Percentiles rank a stretch among this genome's conserved stretches.
Evolutionary conservation across 2,888 invertebrate genomes (phyloP).

Genomic region (Lasioglossum leucozonium): DNA sequence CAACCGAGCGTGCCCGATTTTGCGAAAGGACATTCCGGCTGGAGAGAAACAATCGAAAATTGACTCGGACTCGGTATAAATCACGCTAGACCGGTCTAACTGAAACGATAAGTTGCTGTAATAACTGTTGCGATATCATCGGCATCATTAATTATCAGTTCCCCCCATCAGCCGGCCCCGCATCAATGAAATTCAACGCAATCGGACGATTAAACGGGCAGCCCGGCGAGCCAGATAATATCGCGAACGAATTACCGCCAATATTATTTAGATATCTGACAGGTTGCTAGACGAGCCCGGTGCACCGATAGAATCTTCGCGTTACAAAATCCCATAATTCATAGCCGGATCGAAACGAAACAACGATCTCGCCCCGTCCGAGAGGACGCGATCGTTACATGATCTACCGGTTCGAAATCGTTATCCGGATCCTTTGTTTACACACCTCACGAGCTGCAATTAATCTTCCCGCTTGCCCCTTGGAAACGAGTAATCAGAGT

Average conservation of each 20-base stretch:
- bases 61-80: background rate
- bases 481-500: background rate
- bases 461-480: background rate
- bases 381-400: background rate
- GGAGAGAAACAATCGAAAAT: background rate
- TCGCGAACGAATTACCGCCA: constrained; percentile 52
- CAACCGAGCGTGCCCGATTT: background rate
- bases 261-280: constrained; percentile 58
- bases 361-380: background rate
- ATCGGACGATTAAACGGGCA: constrained; percentile 47
- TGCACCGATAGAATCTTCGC: constrained; percentile 37
- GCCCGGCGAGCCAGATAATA: constrained; percentile 39
- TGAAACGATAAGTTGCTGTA: constrained; percentile 45
- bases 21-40: background rate
- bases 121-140: constrained; percentile 52
- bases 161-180: constrained; percentile 40
- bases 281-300: constrained; percentile 33
- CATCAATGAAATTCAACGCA: constrained; percentile 58
- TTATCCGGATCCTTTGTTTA: constrained; percentile 7
- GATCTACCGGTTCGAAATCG: background rate
- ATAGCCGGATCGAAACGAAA: constrained; percentile 4
- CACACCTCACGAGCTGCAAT: background rate
- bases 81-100: background rate
- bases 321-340: constrained; percentile 44
- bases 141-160: constrained; percentile 57